Percentiles rank a stretch among this genome's conserved stretches.
phyloP scores from a whole-genome alignment of 2,888 invertebrate genomes.

The Gymnocheta viridis region DNA sequence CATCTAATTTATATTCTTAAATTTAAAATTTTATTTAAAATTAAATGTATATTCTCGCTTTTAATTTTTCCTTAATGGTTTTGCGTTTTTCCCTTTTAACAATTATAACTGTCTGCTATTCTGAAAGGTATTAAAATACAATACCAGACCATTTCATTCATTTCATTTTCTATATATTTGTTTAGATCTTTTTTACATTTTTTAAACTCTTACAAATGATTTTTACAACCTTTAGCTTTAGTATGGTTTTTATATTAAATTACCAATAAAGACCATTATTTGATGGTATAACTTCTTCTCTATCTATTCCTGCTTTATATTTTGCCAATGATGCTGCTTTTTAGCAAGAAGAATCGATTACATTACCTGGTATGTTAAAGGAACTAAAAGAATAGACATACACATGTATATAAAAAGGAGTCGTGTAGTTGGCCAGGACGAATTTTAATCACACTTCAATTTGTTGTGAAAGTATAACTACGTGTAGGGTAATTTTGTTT shows the following conservation, averaged over 20 bases:
- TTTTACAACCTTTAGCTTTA: conserved; percentile 30
- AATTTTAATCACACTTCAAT: not conserved
- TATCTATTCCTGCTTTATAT: not conserved
- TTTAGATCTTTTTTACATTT: not conserved
- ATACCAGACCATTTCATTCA: conserved; percentile 7
- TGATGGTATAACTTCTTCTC: not conserved
- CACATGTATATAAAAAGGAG: not conserved
- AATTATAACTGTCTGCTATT: conserved; percentile 33
- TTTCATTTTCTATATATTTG: not conserved
- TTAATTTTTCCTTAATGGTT: not conserved
- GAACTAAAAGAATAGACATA: not conserved
- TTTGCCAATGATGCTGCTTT: not conserved
- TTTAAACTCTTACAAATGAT: not conserved
- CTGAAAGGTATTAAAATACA: conserved; percentile 27
- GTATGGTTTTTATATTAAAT: conserved; percentile 40
- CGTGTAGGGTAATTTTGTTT: too few species aligned
- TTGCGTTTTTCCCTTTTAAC: not conserved
- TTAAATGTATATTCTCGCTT: not conserved
- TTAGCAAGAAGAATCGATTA: conserved; percentile 30
- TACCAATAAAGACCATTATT: conserved; percentile 21
- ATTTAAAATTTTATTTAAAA: not conserved
- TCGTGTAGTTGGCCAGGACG: not conserved
- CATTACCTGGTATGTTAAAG: conserved; percentile 3
- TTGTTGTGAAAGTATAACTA: not conserved
- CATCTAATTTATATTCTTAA: not conserved